phyloP scores from a whole-genome alignment of 2,113 vertebrate genomes.

The Scomber colias region DNA sequence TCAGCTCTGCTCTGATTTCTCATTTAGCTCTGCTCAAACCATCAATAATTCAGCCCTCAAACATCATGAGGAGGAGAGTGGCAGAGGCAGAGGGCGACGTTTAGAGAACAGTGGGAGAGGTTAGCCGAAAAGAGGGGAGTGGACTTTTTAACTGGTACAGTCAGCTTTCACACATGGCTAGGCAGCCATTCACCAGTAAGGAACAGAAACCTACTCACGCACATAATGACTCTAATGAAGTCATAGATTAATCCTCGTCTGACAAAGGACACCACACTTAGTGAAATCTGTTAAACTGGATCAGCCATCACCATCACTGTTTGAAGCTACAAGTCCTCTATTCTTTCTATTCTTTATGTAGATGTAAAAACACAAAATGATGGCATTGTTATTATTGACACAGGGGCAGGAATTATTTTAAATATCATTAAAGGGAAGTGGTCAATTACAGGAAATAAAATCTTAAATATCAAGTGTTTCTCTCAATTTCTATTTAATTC shows the following conservation, averaged over 20 bases:
- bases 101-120: constrained; percentile 66
- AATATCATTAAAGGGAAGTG: too few relatives aligned
- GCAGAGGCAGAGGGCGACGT: constrained; percentile 18
- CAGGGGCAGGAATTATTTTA: neutral
- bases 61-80: constrained; percentile 63
- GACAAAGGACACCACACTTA: constrained; percentile 40
- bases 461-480: constrained; percentile 1
- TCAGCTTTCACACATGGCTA: constrained; percentile 65
- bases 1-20: constrained; percentile 75
- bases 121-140: constrained; percentile 48
- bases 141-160: constrained; percentile 68
- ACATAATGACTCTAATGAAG: constrained; percentile 64
- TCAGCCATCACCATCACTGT: constrained; percentile 22
- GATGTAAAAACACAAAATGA: neutral
- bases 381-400: too few relatives aligned
- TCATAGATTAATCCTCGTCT: constrained; percentile 32
- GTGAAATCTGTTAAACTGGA: constrained; percentile 33
- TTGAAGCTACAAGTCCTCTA: constrained; percentile 20
- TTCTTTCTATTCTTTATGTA: constrained; percentile 16
- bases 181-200: constrained; percentile 52
- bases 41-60: constrained; percentile 83
- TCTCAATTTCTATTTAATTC: constrained; percentile 34
- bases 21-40: constrained; percentile 70
- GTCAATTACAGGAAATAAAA: constrained; percentile 12
- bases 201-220: constrained; percentile 51